Conservation (phyloP, 2,888 invertebrate species). For the Platycheirus rosarum region DNA sequence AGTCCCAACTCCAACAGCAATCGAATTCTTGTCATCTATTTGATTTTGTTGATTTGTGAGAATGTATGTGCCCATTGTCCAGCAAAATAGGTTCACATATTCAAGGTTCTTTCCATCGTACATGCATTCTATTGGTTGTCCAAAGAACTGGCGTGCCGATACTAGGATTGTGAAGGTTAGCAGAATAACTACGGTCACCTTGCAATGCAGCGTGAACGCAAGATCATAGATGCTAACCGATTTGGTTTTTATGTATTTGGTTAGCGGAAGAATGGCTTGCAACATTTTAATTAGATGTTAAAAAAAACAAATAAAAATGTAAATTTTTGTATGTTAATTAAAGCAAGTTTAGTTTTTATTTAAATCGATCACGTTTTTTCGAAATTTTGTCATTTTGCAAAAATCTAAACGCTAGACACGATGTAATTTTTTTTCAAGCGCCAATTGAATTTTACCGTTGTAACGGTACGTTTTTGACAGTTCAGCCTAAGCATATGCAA, state of each 20-base stretch:
- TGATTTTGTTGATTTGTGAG: constrained; percentile 81
- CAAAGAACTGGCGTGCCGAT: constrained; percentile 92
- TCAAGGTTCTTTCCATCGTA: constrained; percentile 84
- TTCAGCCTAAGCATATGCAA: neutral
- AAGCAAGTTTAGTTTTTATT: neutral
- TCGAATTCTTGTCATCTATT: constrained; percentile 68
- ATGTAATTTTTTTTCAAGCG: too few relatives aligned
- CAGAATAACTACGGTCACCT: constrained; percentile 88
- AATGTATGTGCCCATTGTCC: constrained; percentile 91
- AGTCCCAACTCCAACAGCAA: constrained; percentile 78
- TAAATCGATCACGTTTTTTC: neutral
- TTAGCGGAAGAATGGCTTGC: constrained; percentile 86
- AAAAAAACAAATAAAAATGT: too few relatives aligned
- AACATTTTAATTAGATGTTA: too few relatives aligned
- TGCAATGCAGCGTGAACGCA: constrained; percentile 89
- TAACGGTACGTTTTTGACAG: constrained; percentile 23
- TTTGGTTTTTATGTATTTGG: constrained; percentile 85
- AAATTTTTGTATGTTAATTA: neutral
- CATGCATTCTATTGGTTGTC: constrained; percentile 92
- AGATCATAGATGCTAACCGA: constrained; percentile 89
- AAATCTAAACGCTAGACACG: neutral
- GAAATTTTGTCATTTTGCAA: neutral
- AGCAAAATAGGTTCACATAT: constrained; percentile 89
- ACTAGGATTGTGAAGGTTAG: constrained; percentile 89
- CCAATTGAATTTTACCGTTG: constrained; percentile 4